A percentile compares a stretch with the other conserved stretches of the same genome.
These are phyloP conservation scores for Muscicapa striata DNA, from an alignment of 2,797 vertebrate genomes.

Conservation along the genomic window DNA sequence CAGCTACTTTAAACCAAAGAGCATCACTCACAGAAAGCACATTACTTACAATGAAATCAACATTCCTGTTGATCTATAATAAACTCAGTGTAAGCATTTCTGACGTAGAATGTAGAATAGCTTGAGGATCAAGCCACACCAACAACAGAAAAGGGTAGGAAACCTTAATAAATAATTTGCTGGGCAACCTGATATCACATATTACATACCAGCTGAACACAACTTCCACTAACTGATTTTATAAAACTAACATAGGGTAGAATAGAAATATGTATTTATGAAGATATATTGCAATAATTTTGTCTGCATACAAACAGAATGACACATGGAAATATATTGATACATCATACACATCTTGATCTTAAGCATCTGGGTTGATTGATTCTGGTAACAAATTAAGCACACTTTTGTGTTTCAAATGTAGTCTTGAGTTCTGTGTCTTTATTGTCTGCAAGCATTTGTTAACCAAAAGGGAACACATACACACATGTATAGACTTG, in stretches of 20 bases:
- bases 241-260: background rate
- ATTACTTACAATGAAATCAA: slow-evolving; percentile 13
- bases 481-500: rapidly evolving
- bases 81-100: background rate
- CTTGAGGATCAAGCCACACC: background rate
- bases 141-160: background rate
- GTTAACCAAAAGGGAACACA: background rate
- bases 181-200: background rate
- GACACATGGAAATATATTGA: background rate
- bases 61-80: background rate
- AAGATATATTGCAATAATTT: background rate
- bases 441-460: background rate
- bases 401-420: background rate
- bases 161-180: background rate
- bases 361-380: background rate
- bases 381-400: background rate
- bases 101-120: background rate
- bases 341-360: background rate
- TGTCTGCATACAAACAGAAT: background rate
- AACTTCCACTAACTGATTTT: background rate
- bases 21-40: background rate
- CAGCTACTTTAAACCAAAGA: slow-evolving; percentile 45
- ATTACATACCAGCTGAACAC: background rate
- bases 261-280: background rate
- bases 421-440: background rate